Base-by-base conservation (phyloP, 2,888 invertebrate species). In the Hecatera dysodea region DNA sequence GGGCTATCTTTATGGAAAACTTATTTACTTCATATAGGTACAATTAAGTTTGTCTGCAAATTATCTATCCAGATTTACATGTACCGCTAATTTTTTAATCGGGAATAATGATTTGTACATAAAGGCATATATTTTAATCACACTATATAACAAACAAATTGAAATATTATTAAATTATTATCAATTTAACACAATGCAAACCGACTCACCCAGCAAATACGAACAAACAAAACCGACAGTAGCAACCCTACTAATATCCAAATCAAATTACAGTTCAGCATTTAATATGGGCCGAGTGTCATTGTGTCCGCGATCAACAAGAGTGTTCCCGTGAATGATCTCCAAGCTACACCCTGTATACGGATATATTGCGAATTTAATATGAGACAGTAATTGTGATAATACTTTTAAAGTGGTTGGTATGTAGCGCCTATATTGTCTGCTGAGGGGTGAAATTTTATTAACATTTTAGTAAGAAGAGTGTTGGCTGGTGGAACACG, bases 351-450 rank as follows among this genome's bases (percentile, higher is more conserved):
- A 65, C 62, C 44, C 72, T 56, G 72, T 67, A 24, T 48, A 60
- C 39, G 60, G 71, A 76, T 83, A 84, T 80, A 84, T 80, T 84
- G 59, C 75, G n/a, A 68, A 19, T 78, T 80, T 78, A 83, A 78
- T 84, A 82, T 71, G 70, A 71, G 57, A 57, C 44, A 19, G 68
- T 83, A 80, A 83, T 82, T 67, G 64, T 84, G 67, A 80, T 78
- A 75, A 75, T 83, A 75, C 72, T 67, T 75, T 80, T 62, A 62
- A 67, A 80, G 67, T 76, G 71, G 59, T 59, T 55, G 24, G 53
- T 66, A 42, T 52, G 75, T 46, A 50, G 48, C 70, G 24, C 33
- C 61, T 6, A 15, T 36, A 27, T 39, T 46, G 50, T 50, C 44
- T 59, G 39, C 9, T 12, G 11, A 33, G 53, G 79, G 79, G 74